A percentile compares a stretch with the other conserved stretches of the same genome.
phyloP scores from a whole-genome alignment of 2,888 invertebrate species.

The Nomada lathburiana region DNA sequence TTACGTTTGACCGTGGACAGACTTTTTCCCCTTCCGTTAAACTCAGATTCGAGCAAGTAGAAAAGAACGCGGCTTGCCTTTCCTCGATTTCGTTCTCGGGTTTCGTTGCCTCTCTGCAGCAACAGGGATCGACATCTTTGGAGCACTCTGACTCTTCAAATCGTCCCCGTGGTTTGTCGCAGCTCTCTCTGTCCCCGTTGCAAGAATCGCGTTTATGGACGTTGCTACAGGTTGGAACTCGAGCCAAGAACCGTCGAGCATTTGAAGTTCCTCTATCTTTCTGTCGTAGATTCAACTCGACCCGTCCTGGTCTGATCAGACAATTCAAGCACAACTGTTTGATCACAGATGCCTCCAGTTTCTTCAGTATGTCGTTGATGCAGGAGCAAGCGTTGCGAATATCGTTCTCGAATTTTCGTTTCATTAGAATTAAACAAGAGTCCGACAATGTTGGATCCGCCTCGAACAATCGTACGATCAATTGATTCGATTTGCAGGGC shows the following conservation, averaged over 20 bases:
- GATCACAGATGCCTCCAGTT: conserved; percentile 26
- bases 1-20: not conserved
- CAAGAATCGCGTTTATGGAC: conserved; percentile 16
- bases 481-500: conserved; percentile 54
- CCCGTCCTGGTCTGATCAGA: conserved; percentile 66
- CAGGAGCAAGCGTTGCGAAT: conserved; percentile 63
- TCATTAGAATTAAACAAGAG: conserved; percentile 51
- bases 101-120: not conserved
- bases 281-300: conserved; percentile 68
- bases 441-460: conserved; percentile 56
- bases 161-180: not conserved
- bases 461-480: conserved; percentile 65
- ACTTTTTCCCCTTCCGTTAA: not conserved
- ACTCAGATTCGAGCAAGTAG: conserved; percentile 25
- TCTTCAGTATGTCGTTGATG: conserved; percentile 64
- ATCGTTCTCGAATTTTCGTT: conserved; percentile 54
- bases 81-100: not conserved
- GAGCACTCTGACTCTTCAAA: not conserved
- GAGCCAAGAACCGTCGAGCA: conserved; percentile 63
- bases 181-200: not conserved
- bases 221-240: conserved; percentile 65
- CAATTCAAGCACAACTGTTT: conserved; percentile 58
- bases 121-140: not conserved
- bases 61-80: conserved; percentile 7
- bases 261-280: conserved; percentile 21